Evolutionary conservation across 2,888 invertebrate species (phyloP), one percentile per base, ranked within the genome.

Genomic region (Bugulina stolonifera): DNA sequence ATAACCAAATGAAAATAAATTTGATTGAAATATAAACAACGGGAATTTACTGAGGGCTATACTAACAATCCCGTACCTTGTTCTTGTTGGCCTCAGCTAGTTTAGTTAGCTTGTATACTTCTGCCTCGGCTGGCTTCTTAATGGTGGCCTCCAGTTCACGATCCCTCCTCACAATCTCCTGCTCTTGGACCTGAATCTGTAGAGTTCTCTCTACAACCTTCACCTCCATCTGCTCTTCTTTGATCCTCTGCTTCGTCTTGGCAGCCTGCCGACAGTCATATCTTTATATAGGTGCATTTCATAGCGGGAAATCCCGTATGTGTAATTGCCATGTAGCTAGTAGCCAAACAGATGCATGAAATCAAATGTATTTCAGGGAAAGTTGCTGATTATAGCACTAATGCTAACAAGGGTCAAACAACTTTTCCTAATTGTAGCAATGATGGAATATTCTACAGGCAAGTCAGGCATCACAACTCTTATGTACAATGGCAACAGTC

Each of bases 151-250:
- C 96, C 29, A 98, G 86, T 83, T 97, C 97, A 75, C 90, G 90
- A 85, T 96, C 94, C 34, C 91, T 89, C 75, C 97, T 89, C 79
- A 91, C 89, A 78, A 95, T 95, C 87, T 98, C 97, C 87, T 97
- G 96, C 78, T 96, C 94, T 84, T 96, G 95, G 0, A 98, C 81
- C 71, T 91, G 90, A 79, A 97, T 96, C 86, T 94, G 93, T 83
- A 96, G 96, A 0, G 91, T 90, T 73, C 94, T 89, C 85, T 95
- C 94, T 34, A 95, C 91, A 0, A 94, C 85, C 75, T 82, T 81
- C 73, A 97, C 94, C 80, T 97, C 95, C 96, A 97, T 97, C 82
- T 95, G 92, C 84, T 98, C 97, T 80, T 96, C 95, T 86, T 94
- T 94, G 79, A 94, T 94, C 74, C 93, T 89, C 81, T 96, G 95